Base-by-base conservation (phyloP, 2,797 vertebrate species). In the Malacoctenus gilli region DNA sequence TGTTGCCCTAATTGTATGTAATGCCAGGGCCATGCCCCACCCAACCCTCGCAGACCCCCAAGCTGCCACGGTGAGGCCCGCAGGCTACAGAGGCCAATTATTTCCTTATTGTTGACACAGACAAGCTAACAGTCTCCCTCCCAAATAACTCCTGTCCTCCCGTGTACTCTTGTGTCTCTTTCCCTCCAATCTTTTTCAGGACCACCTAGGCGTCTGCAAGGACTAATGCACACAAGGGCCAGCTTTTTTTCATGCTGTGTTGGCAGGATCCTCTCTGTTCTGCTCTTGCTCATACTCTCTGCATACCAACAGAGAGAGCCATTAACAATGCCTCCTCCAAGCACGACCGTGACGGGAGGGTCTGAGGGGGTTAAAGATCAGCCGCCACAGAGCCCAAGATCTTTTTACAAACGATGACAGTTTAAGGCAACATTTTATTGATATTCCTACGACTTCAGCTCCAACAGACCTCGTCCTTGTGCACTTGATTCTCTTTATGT, bases 21-120 rank as follows among this genome's bases (percentile, higher is more conserved):
- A 87, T 86, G 84, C 83, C 82, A 81, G 69, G 75, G 68, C 76
- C 70, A 59, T 80, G 72, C 67, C 70, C 57, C 75, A 62, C 76
- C 77, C 71, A 70, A 54, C 64, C 65, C 64, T 52, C 42, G 57
- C 23, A 44, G 53, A 69, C 72, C 73, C 52, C 66, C 0, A 10
- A 59, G 66, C 66, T 7, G 22, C 59, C 38, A 15, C 31, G 14
- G 49, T 12, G 40, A 70, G 74, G 52, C 76, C 79, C 68, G 51
- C 8, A 3, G 77, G 83, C 83, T 59, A 48, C 53, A 76, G 47
- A 68, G 85, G 78, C 72, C 84, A 88, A 88, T 87, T 85, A 86
- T 90, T 89, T 82, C 76, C 68, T 72, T 81, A 74, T 82, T 89
- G 82, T 89, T 87, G 82, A 90, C 86, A 89, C 85, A 87, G 86